A percentile compares a stretch with the other conserved stretches of the same genome.
These are phyloP conservation scores for Leptocoma aspasia DNA, from an alignment of 2,113 vertebrate genomes.

Conservation along the genomic window DNA sequence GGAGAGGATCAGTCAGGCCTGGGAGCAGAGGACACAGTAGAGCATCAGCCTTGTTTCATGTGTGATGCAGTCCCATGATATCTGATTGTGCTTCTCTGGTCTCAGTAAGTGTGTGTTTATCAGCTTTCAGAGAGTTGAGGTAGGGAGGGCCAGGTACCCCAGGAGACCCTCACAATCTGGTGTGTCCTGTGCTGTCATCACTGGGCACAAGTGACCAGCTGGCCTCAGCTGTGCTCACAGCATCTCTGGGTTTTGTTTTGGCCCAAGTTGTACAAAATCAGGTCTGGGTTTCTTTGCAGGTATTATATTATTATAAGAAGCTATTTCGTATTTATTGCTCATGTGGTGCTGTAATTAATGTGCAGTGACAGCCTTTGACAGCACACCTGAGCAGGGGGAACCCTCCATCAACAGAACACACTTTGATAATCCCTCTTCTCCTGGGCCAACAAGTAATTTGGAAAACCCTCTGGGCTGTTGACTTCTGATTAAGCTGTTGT, in stretches of 20 bases:
- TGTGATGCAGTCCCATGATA: not conserved
- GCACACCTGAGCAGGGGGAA: not conserved
- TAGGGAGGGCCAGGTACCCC: not conserved
- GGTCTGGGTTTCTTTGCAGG: not conserved
- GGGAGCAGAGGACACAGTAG: not conserved
- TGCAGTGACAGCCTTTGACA: not conserved
- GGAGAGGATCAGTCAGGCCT: not conserved
- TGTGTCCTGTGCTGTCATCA: not conserved
- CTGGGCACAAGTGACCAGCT: not conserved
- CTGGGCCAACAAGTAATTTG: not conserved
- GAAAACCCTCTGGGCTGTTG: not conserved
- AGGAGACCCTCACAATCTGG: not conserved
- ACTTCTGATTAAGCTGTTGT: not conserved
- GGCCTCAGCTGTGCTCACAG: not conserved
- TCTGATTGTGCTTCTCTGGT: not conserved
- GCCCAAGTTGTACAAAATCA: not conserved
- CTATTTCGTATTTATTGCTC: not conserved
- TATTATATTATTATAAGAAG: not conserved
- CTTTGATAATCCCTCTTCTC: not conserved
- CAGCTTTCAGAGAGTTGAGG: not conserved
- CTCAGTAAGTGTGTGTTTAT: not conserved
- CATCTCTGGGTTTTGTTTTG: not conserved
- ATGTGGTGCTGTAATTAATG: not conserved
- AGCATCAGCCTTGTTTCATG: not conserved
- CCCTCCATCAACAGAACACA: rapidly evolving